Evolutionary conservation across 2,113 vertebrate species (phyloP).

Genomic region (Saiga tatarica): DNA sequence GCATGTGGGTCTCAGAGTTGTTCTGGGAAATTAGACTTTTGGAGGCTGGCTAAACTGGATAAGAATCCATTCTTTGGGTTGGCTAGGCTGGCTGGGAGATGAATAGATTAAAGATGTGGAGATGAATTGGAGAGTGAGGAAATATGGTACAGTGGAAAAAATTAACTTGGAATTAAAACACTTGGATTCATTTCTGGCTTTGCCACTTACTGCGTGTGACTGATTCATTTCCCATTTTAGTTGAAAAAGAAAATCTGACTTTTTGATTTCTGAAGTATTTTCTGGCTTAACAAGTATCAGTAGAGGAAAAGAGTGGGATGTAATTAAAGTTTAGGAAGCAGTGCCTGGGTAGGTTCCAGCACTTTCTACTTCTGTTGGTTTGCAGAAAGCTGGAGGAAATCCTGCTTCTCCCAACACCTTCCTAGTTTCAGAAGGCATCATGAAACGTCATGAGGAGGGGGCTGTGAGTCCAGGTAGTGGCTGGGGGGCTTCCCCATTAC

Average conservation of each 20-base stretch:
- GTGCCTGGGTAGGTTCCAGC: neutral
- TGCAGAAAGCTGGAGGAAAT: neutral
- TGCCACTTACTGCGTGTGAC: neutral
- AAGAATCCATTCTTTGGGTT: neutral
- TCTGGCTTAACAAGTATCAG: neutral
- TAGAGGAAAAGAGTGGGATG: too few relatives aligned
- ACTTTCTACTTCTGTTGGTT: neutral
- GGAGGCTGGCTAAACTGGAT: neutral
- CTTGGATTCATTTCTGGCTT: slow-evolving; percentile 7
- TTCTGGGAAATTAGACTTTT: neutral
- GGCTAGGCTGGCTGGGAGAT: neutral
- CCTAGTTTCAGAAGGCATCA: neutral
- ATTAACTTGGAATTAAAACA: neutral
- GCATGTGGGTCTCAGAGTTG: neutral
- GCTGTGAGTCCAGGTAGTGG: neutral
- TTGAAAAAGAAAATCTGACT: neutral
- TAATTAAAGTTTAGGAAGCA: neutral
- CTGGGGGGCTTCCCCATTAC: neutral
- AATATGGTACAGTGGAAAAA: neutral
- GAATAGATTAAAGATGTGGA: neutral
- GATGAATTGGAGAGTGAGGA: neutral
- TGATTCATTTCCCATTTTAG: neutral
- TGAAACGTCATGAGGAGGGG: neutral
- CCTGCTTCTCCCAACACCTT: neutral
- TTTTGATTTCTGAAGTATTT: neutral